Base-by-base conservation (phyloP, 2,797 vertebrate species). In the Brotogeris chrysoptera region DNA sequence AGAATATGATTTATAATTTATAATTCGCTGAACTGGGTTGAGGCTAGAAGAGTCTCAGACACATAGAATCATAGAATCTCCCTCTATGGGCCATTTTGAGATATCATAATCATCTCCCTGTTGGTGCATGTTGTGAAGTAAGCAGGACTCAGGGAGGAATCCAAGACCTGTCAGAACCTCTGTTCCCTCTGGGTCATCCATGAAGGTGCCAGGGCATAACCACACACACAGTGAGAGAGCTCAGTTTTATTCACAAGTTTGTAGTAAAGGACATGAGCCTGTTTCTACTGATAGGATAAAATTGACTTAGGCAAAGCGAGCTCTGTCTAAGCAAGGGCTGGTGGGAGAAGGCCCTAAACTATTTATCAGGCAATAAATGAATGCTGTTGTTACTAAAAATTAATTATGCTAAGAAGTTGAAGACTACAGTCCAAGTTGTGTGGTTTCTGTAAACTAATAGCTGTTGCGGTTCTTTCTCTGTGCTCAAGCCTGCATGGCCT, bases 301-400 rank as follows among this genome's bases (percentile, higher is more conserved):
- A 79, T 6, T 41, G 34, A 41, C 43, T 47, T 32, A 47, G 46
- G 47, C 47, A 76, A 84, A 63, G 13, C 0, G 2, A 84, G 30
- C 5, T 86, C 53, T 88, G 18, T 16, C 59, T 60, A 61, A 52
- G 53, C 24, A 82, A 59, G 25, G 32, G 50, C 69, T 94, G 61
- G 24, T 65, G 47, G 53, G 71, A 93, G 64, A 90, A 80, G 30
- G 30, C 12, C 50, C 21, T 71, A 55, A 34, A n/a, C 36, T 60
- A 25, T 53, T 88, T 74, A 82, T 90, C 88, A 88, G 28, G 66
- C 52, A 65, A 77, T 80, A 91, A 93, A 93, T 17, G 28, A 77
- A 84, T 49, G 32, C 61, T 94, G 94, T 91, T 78, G 61, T 96
- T 95, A 96, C 94, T 93, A 93, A 96, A 95, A 94, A 95, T 93